phyloP scores from a whole-genome alignment of 1,140 invertebrate genomes.

The Homalodisca vitripennis region DNA sequence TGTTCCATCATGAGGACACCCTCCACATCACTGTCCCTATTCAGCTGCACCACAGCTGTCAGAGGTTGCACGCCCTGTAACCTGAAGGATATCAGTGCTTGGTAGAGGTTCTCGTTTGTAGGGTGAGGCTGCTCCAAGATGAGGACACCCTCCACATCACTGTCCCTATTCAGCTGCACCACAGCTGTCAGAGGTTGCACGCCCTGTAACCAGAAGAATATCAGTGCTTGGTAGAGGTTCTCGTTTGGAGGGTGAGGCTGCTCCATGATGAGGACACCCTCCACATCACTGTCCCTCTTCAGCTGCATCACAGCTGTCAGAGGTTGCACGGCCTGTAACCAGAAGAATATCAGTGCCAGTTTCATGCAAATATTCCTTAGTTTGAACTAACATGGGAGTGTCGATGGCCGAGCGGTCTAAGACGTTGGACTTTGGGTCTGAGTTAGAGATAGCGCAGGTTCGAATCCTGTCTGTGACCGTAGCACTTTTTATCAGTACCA shows the following conservation, averaged over 20 bases:
- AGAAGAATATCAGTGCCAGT: too few relatives aligned
- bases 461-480: too few relatives aligned
- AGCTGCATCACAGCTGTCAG: conserved; percentile 27
- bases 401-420: too few relatives aligned
- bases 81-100: not conserved
- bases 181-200: conserved; percentile 25
- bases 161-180: conserved; percentile 23
- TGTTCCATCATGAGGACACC: conserved; percentile 34
- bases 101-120: too few relatives aligned
- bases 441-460: too few relatives aligned
- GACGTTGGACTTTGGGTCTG: too few relatives aligned
- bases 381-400: too few relatives aligned
- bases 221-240: too few relatives aligned
- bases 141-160: conserved; percentile 30
- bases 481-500: too few relatives aligned
- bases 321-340: conserved; percentile 28
- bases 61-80: conserved; percentile 21
- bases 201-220: not conserved
- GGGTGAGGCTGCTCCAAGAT: conserved; percentile 34
- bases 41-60: conserved; percentile 26
- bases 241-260: conserved; percentile 43
- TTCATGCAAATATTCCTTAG: too few relatives aligned
- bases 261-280: conserved; percentile 32
- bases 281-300: conserved; percentile 19
- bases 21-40: conserved; percentile 18